Evolutionary conservation across 2,888 invertebrate genomes (phyloP).

Genomic region (Imbricaverruca yamaguchii): DNA sequence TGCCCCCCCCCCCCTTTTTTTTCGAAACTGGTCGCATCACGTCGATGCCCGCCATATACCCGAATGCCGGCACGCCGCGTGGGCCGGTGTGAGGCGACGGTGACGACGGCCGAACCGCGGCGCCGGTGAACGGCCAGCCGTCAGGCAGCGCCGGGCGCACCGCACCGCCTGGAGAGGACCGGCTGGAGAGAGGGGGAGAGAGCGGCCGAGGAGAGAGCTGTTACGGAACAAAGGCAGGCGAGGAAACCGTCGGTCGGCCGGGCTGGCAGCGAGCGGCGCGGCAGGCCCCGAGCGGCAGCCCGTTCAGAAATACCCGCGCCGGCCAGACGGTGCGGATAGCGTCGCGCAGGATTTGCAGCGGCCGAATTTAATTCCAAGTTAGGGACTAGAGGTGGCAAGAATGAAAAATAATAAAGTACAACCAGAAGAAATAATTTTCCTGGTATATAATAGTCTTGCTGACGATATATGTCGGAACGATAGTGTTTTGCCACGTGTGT

Average conservation of each 20-base stretch:
- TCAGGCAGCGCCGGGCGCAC: not conserved
- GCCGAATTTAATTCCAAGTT: too few species aligned
- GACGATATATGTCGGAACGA: too few species aligned
- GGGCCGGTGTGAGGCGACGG: not conserved
- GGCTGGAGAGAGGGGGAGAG: not conserved
- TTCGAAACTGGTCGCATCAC: too few species aligned
- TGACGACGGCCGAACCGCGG: not conserved
- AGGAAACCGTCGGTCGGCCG: not conserved
- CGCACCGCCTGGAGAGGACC: slow-evolving; percentile 3
- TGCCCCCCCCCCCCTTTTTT: too few species aligned
- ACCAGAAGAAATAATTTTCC: too few species aligned
- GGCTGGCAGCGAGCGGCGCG: slow-evolving; percentile 6
- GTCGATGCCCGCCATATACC: too few species aligned
- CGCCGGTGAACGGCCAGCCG: slow-evolving; percentile 8
- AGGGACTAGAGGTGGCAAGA: too few species aligned
- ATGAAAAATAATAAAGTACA: too few species aligned
- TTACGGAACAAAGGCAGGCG: slow-evolving; percentile 12
- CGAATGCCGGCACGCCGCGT: too few species aligned
- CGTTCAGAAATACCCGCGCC: not conserved
- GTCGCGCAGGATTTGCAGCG: too few species aligned
- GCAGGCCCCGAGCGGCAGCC: not conserved
- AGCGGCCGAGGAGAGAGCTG: not conserved
- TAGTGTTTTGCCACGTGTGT: too few species aligned
- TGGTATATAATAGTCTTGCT: too few species aligned
- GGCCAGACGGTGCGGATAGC: not conserved